phyloP scores from a whole-genome alignment of 2,797 vertebrate species.

The Muscicapa striata region DNA sequence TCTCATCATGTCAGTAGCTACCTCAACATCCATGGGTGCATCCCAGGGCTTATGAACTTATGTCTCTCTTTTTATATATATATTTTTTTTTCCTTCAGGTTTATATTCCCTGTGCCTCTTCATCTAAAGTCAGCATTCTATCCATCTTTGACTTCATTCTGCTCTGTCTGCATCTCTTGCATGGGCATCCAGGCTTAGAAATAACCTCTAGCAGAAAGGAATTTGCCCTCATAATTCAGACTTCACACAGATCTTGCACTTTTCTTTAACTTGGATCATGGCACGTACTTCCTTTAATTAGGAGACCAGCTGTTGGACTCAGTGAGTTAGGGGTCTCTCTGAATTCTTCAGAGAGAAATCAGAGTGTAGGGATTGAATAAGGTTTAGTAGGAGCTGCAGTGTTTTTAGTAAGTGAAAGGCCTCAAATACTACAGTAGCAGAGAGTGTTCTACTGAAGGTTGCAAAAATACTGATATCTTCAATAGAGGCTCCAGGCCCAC shows the following conservation, averaged over 20 bases:
- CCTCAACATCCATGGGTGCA: neutral
- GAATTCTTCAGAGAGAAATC: too few relatives aligned
- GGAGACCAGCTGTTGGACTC: neutral
- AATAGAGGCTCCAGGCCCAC: too few relatives aligned
- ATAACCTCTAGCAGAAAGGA: neutral
- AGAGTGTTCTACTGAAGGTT: too few relatives aligned
- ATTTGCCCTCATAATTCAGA: neutral
- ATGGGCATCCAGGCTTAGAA: neutral
- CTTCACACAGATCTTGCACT: neutral
- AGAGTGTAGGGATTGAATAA: too few relatives aligned
- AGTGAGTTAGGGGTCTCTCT: too few relatives aligned
- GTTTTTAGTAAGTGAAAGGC: too few relatives aligned
- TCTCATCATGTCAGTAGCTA: neutral
- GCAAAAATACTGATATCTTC: too few relatives aligned
- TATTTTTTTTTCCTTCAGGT: neutral
- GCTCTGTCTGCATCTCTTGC: neutral
- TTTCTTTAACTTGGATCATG: neutral
- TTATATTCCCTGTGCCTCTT: neutral
- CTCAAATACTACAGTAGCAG: too few relatives aligned
- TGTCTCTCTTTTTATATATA: too few relatives aligned
- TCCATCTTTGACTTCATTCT: neutral
- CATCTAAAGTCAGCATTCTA: neutral
- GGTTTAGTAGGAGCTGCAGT: too few relatives aligned
- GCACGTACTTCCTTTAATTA: neutral
- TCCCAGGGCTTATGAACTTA: neutral